Conservation (phyloP, 2,797 vertebrate genomes). For the Anabas testudineus region DNA sequence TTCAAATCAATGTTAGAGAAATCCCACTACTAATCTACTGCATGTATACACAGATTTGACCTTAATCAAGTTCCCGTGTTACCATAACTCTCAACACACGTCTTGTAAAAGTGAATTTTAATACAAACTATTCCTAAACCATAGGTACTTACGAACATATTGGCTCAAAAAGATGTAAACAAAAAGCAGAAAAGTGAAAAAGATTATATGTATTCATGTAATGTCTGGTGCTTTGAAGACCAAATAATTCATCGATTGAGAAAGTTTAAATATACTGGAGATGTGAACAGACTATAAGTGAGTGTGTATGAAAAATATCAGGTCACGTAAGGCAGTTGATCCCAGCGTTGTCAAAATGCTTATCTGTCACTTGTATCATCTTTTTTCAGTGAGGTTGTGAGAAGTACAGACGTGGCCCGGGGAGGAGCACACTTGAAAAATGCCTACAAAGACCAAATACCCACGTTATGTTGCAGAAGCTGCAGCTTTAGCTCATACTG, state of each 20-base stretch:
- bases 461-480: slow-evolving; percentile 40
- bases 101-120: too few species aligned
- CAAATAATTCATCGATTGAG: background rate
- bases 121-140: too few species aligned
- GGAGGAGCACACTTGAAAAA: slow-evolving; percentile 30
- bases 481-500: slow-evolving; percentile 37
- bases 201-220: too few species aligned
- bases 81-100: too few species aligned
- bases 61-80: too few species aligned
- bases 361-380: slow-evolving; percentile 31
- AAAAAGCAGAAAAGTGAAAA: too few species aligned
- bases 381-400: slow-evolving; percentile 25
- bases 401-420: slow-evolving; percentile 13
- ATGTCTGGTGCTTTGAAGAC: background rate
- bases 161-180: too few species aligned
- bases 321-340: background rate
- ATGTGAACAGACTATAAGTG: background rate
- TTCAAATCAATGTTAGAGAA: too few species aligned
- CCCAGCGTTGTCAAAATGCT: slow-evolving; percentile 26
- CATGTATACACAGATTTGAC: too few species aligned
- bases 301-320: background rate
- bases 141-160: too few species aligned
- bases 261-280: too few species aligned
- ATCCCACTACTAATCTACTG: too few species aligned
- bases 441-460: slow-evolving; percentile 41